A percentile compares a stretch with the other conserved stretches of the same genome.
These are phyloP conservation scores for Helicoverpa assulta DNA, from an alignment of 2,888 invertebrate genomes.

Conservation along the genomic window DNA sequence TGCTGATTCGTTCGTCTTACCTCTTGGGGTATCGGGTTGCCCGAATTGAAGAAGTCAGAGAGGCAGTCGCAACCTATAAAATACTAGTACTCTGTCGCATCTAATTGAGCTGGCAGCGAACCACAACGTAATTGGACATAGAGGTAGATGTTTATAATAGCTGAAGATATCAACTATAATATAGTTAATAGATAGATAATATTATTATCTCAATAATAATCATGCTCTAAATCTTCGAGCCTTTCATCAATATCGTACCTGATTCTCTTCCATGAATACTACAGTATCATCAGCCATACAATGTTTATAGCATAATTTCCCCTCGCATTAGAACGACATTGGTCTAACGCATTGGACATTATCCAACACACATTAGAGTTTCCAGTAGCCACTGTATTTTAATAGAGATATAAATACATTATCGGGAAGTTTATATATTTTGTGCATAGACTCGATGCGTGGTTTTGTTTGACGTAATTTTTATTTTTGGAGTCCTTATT, in stretches of 20 bases:
- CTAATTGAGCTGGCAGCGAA: too few species aligned
- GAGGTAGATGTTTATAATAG: too few species aligned
- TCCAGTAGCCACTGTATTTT: slow-evolving; percentile 58
- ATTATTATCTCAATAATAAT: too few species aligned
- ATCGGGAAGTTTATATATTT: slow-evolving; percentile 54
- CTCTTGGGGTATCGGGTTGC: too few species aligned
- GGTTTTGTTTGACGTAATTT: slow-evolving; percentile 48
- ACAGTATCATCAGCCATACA: neutral
- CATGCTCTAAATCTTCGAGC: neutral
- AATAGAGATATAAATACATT: slow-evolving; percentile 61
- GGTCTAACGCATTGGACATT: slow-evolving; percentile 62
- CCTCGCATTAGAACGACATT: slow-evolving; percentile 55
- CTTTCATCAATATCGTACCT: neutral
- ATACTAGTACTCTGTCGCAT: too few species aligned
- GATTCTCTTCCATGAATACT: neutral
- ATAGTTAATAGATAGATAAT: too few species aligned
- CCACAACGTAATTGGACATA: too few species aligned
- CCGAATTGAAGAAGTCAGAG: too few species aligned
- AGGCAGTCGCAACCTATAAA: too few species aligned
- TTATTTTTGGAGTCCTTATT: slow-evolving; percentile 28
- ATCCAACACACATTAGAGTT: slow-evolving; percentile 64
- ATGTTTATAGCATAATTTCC: slow-evolving; percentile 13
- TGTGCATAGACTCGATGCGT: slow-evolving; percentile 29
- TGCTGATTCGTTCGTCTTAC: too few species aligned
- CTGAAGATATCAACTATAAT: too few species aligned